A percentile compares a stretch with the other conserved stretches of the same genome.
These are phyloP conservation scores for Agrochola lychnidis DNA, from an alignment of 2,888 invertebrate species.

Conservation along the genomic window DNA sequence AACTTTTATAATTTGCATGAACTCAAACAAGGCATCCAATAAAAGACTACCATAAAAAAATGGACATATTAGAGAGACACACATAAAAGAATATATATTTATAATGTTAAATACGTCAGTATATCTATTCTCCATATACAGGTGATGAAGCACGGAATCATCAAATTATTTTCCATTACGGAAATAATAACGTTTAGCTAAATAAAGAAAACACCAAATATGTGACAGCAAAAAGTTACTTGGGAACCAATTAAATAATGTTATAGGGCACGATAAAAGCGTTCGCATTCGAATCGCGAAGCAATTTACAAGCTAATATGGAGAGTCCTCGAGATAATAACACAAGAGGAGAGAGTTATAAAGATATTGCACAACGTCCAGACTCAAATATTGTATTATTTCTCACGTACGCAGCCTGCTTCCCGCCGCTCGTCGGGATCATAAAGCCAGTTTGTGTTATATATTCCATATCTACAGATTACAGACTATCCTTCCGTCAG, in stretches of 20 bases:
- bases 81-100: too few relatives aligned
- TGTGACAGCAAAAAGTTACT: conserved; percentile 11
- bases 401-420: conserved; percentile 45
- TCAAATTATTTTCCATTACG: conserved; percentile 39
- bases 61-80: too few relatives aligned
- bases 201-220: conserved; percentile 36
- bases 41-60: conserved; percentile 48
- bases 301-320: conserved; percentile 56
- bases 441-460: conserved; percentile 27
- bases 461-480: conserved; percentile 6
- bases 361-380: conserved; percentile 39
- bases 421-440: conserved; percentile 21
- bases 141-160: conserved; percentile 26
- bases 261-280: conserved; percentile 45
- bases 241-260: conserved; percentile 42
- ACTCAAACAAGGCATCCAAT: conserved; percentile 38
- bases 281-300: conserved; percentile 40
- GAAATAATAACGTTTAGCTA: conserved; percentile 50
- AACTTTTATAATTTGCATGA: conserved; percentile 27
- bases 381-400: conserved; percentile 43
- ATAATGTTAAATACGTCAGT: too few relatives aligned
- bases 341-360: conserved; percentile 43
- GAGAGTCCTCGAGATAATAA: conserved; percentile 56
- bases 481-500: conserved; percentile 6
- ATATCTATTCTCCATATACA: conserved; percentile 40